Evolutionary conservation across 2,888 invertebrate species (phyloP), one percentile per base, ranked within the genome.

Genomic region (Thelaira solivaga): DNA sequence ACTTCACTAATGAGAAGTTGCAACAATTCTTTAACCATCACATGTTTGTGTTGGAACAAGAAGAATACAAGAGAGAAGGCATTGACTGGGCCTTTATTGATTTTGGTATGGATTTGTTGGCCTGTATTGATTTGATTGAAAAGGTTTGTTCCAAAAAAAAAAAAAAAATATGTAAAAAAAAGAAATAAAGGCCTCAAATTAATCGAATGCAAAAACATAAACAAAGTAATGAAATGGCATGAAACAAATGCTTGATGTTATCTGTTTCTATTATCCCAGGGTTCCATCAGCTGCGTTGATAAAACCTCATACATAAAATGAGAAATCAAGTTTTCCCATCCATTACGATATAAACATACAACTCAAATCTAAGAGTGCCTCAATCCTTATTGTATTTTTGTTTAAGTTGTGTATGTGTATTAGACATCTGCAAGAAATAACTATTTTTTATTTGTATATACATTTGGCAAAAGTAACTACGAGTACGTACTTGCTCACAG

Each of bases 11-110:
- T 91, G 98, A 98, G 91, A 97, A 97, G 92, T 93, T 99, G 85
- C 98, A 99, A 92, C 98, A 99, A 92, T 99, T 98, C 93, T 99
- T 99, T 94, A 98, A 99, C 92, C 98, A 98, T 90, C 96, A 98
- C 94, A 98, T 99, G 98, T 99, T 99, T 91, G 97, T 99, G 85
- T 92, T 98, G 90, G 98, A 98, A 91, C 98, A 99, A 94, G 98
- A 99, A 91, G 98, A 98, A 90, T 99, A 99, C 92, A 96, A 96
- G 89, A 93, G 92, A 89, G 98, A 98, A 91, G 98, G 98, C 87
- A 98, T 99, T 91, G 93, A 95, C 86, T 99, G 98, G 98, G 94
- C 93, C 89, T 99, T 98, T 91, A 98, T 99, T 92, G 98, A 99
- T 92, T 99, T 99, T 90, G 98, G 98, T 91, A 97, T 98, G 95